Evolutionary conservation across 2,113 vertebrate genomes (phyloP).

Genomic region (Thymallus thymallus): DNA sequence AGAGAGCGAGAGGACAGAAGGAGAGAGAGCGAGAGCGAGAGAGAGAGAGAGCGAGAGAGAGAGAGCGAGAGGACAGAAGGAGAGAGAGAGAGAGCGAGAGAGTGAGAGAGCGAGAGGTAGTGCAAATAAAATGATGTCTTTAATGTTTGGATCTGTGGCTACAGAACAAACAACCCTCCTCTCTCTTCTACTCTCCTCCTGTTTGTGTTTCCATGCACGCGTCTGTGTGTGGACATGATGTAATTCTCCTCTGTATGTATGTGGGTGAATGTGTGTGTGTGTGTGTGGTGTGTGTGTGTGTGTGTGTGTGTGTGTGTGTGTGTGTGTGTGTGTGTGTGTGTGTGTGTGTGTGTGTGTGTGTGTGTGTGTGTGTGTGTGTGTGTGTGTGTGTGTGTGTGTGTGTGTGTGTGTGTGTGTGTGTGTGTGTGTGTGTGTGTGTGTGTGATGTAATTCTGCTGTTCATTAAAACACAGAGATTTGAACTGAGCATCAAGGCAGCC

Average conservation of each 20-base stretch:
- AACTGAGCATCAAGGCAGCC: too few species aligned
- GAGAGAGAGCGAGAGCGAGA: neutral
- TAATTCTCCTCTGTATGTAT: neutral
- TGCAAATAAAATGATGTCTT: too few species aligned
- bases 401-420: too few species aligned
- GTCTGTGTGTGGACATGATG: neutral
- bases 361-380: neutral
- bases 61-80: neutral
- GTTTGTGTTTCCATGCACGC: neutral
- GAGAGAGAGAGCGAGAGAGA: too few species aligned
- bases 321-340: neutral
- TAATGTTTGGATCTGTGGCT: too few species aligned
- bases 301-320: neutral
- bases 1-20: too few species aligned
- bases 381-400: neutral
- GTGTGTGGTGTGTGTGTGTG: neutral
- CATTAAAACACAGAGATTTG: too few species aligned
- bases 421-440: neutral
- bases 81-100: neutral
- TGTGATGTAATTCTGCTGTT: too few species aligned
- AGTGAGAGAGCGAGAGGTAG: too few species aligned
- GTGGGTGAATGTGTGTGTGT: too few species aligned
- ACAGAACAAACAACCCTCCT: neutral
- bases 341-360: neutral
- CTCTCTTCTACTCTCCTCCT: neutral